Conservation (phyloP, 2,888 invertebrate species). For the Drosophila dives region DNA sequence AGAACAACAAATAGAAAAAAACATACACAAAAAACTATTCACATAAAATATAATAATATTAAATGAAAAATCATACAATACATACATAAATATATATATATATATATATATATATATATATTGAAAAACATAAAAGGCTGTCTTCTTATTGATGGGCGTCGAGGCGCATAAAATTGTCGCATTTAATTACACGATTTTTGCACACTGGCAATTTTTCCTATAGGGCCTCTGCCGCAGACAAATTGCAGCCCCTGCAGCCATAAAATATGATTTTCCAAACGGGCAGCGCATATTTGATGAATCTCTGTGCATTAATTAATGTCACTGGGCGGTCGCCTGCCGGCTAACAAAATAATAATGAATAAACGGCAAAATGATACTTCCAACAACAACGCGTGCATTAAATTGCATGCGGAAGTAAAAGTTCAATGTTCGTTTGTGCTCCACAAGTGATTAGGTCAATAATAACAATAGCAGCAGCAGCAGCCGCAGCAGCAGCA, state of each 20-base stretch:
- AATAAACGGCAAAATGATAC: constrained; percentile 63
- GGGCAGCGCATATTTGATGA: constrained; percentile 77
- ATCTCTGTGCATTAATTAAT: constrained; percentile 78
- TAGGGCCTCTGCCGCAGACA: constrained; percentile 60
- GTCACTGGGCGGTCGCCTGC: constrained; percentile 73
- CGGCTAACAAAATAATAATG: constrained; percentile 39
- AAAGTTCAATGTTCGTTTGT: constrained; percentile 85
- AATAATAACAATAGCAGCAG: constrained; percentile 78
- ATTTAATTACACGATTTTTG: constrained; percentile 79
- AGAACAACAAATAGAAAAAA: constrained; percentile 37
- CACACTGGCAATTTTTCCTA: constrained; percentile 40
- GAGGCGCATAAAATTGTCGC: constrained; percentile 77
- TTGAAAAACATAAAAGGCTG: constrained; percentile 44
- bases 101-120: constrained; percentile 12
- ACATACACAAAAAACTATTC: constrained; percentile 33
- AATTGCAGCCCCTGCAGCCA: constrained; percentile 63
- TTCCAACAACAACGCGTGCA: constrained; percentile 59
- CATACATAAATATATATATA: constrained; percentile 16
- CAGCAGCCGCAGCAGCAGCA: constrained; percentile 69
- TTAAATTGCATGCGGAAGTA: constrained; percentile 84
- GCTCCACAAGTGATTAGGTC: constrained; percentile 85
- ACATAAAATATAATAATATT: constrained; percentile 56
- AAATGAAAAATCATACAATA: constrained; percentile 59
- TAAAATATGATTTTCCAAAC: constrained; percentile 79
- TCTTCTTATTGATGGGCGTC: constrained; percentile 31